A percentile compares a stretch with the other conserved stretches of the same genome.
These are phyloP conservation scores for Oreochromis grahami DNA, from an alignment of 2,797 vertebrate genomes.

Conservation along the genomic window DNA sequence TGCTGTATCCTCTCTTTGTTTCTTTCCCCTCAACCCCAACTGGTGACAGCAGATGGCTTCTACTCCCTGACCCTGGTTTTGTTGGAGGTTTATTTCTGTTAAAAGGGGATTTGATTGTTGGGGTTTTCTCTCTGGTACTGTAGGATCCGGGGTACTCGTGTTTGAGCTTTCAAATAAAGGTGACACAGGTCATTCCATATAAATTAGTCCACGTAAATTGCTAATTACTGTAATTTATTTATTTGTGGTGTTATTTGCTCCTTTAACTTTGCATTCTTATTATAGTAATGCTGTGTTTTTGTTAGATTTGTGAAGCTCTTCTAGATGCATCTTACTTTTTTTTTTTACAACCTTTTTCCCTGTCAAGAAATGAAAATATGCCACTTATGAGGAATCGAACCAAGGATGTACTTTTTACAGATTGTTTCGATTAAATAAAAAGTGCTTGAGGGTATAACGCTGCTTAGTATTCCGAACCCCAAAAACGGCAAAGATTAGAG, in stretches of 20 bases:
- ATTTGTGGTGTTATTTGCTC: neutral
- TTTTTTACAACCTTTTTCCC: neutral
- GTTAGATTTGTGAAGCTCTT: neutral
- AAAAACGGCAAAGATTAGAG: neutral
- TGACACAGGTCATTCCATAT: neutral
- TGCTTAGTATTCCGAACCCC: neutral
- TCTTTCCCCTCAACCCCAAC: neutral
- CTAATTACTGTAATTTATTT: neutral
- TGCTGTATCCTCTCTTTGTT: neutral
- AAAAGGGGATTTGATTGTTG: neutral
- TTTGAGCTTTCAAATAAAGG: neutral
- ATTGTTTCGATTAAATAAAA: neutral
- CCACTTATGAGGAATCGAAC: neutral
- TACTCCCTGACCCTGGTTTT: neutral
- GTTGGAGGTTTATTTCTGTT: neutral
- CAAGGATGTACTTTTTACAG: neutral
- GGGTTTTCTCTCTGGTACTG: neutral
- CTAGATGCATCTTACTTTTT: neutral
- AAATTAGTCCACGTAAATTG: neutral
- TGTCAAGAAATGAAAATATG: neutral
- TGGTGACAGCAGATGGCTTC: neutral
- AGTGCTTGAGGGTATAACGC: neutral
- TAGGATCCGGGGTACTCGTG: fast-evolving
- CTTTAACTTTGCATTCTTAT: neutral
- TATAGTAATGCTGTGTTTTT: neutral